Percentiles rank a stretch among this genome's conserved stretches.
phyloP scores from a whole-genome alignment of 1,140 invertebrate genomes.

The Anastrepha ludens region DNA sequence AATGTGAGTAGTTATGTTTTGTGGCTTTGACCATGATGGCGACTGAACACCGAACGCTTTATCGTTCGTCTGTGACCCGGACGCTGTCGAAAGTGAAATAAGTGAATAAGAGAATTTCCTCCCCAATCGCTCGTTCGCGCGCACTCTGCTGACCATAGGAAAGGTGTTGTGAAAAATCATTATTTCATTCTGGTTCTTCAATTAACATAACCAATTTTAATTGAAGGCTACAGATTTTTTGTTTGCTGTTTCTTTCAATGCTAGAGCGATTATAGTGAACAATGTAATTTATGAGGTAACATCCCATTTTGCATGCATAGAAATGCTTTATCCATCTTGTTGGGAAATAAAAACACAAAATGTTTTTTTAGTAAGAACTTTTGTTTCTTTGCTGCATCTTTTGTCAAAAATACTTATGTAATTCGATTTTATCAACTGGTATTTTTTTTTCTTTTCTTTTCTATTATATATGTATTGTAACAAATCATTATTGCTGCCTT shows the following conservation, averaged over 20 bases:
- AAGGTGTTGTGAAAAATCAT: neutral
- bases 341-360: conserved; percentile 50
- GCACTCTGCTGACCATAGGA: conserved; percentile 16
- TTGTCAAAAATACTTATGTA: conserved; percentile 47
- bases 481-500: conserved; percentile 39
- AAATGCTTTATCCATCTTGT: conserved; percentile 20
- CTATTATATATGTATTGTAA: conserved; percentile 51
- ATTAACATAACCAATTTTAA: neutral
- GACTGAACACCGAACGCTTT: conserved; percentile 14
- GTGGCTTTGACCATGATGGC: conserved; percentile 42
- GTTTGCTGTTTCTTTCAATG: neutral
- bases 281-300: conserved; percentile 15
- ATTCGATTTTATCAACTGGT: conserved; percentile 48
- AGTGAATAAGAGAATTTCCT: conserved; percentile 22
- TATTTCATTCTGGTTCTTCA: neutral
- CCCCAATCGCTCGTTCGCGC: conserved; percentile 46
- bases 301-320: conserved; percentile 38
- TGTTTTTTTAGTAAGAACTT: conserved; percentile 48
- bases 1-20: neutral
- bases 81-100: conserved; percentile 31
- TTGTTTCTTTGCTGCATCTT: conserved; percentile 47
- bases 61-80: neutral
- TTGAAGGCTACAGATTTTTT: neutral
- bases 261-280: conserved; percentile 32
- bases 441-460: conserved; percentile 28